Conservation (phyloP, 2,113 vertebrate genomes). For the Suricata suricatta region DNA sequence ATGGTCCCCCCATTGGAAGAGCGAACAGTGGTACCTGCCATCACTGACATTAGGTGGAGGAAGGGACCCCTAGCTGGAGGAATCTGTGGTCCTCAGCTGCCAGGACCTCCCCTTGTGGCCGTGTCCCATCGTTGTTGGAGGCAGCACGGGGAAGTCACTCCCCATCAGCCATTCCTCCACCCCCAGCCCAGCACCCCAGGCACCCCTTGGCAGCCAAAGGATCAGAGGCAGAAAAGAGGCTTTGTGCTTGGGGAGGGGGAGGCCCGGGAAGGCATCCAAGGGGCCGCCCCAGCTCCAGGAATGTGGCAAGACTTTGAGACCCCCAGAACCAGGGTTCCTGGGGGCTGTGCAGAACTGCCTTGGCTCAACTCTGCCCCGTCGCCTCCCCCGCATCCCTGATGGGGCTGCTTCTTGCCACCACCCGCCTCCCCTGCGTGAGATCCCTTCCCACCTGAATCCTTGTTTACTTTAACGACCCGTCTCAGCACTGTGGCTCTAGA, state of each 20-base stretch:
- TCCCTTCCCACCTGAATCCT: neutral
- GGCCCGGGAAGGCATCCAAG: constrained; percentile 67
- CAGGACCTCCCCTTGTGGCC: constrained; percentile 58
- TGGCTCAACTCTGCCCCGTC: neutral
- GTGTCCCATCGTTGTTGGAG: neutral
- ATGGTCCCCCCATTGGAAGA: neutral
- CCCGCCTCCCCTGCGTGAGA: accelerated
- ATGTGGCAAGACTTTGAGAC: constrained; percentile 48
- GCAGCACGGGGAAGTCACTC: neutral
- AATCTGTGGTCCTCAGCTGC: neutral
- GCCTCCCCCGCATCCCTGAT: neutral
- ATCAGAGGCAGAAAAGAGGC: constrained; percentile 78
- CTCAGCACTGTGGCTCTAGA: neutral
- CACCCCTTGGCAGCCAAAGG: constrained; percentile 61
- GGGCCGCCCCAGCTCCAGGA: constrained; percentile 63
- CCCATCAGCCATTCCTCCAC: constrained; percentile 27
- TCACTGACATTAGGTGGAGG: neutral
- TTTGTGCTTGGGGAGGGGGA: constrained; percentile 79
- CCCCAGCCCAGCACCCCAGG: constrained; percentile 48
- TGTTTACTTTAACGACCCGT: neutral
- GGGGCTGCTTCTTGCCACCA: neutral
- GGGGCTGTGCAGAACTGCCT: neutral
- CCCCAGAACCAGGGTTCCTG: constrained; percentile 30
- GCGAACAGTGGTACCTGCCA: neutral
- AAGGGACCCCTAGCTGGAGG: neutral